Base-by-base conservation (phyloP, 2,113 vertebrate species). In the Eulemur macaco region DNA sequence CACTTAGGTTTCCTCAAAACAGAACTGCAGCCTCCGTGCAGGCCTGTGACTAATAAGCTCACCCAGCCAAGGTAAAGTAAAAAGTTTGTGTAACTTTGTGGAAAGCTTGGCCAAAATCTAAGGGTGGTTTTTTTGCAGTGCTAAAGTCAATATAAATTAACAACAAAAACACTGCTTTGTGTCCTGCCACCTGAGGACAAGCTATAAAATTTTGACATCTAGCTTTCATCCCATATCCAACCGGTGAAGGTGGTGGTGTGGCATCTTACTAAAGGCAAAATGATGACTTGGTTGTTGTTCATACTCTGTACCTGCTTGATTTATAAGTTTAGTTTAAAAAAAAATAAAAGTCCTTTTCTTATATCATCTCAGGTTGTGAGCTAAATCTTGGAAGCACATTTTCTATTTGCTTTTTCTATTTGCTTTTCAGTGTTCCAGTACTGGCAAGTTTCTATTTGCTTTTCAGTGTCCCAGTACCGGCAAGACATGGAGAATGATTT, bases 51-150 rank as follows among this genome's bases (percentile, higher is more conserved):
- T 86, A 60, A 45, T 47, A 73, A 34, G 29, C 58, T 74, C 84
- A 95, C 50, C 39, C 66, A 54, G 27, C 23, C 31, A 68, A 56
- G 58, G 94, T n/a, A 86, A 96, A 96, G 81, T 90, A 83, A 94
- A 88, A 54, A 64, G 60, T 69, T 86, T 89, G 50, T 78, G 14
- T 66, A 89, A 96, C 77, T 94, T 95, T 94, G 64, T 56, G 45
- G 80, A 90, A 86, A 96, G 4, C 54, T 87, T 94, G 66, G 80
- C 83, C 74, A 84, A 69, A 92, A 86, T 90, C 71, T 87, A 45
- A 74, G n/a, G 10, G 23, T 86, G 54, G 7, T 54, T 93, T 96
- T 94, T 89, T 88, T 73, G 42, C 63, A 94, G n/a, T 82, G 39
- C 23, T 94, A 63, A 90, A 76, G 71, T 60, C 78, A 92, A 86